These are phyloP conservation scores for Tokudaia muenninki DNA, from an alignment of 2,797 vertebrate genomes.

Conservation along the genomic window DNA sequence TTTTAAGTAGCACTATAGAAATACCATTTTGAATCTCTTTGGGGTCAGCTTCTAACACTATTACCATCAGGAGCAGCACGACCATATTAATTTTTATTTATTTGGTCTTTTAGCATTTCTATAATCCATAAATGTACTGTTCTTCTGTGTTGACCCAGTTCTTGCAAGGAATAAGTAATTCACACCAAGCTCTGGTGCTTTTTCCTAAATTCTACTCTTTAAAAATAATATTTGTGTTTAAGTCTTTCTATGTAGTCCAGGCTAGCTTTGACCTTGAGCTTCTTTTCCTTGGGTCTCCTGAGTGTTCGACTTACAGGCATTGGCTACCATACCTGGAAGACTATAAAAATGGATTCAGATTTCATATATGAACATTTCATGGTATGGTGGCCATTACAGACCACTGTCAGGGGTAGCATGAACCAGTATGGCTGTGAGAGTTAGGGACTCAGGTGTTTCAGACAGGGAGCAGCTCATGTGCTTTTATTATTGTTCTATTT, in stretches of 20 bases:
- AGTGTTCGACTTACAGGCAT: neutral
- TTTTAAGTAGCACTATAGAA: conserved; percentile 18
- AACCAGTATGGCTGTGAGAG: neutral
- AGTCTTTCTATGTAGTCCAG: neutral
- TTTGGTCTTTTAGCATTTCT: neutral
- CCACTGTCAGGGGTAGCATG: neutral
- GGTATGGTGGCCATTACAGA: neutral
- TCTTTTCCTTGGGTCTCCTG: neutral
- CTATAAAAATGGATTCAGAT: neutral
- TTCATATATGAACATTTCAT: neutral
- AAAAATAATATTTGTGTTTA: neutral
- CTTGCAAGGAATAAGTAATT: neutral
- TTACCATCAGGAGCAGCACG: neutral
- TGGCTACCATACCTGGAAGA: neutral
- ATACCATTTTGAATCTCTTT: neutral
- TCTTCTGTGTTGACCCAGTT: neutral
- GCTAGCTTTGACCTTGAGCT: neutral
- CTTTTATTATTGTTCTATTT: neutral
- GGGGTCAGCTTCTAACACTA: conserved; percentile 3
- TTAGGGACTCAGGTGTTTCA: neutral
- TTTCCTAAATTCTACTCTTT: neutral
- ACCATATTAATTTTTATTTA: neutral
- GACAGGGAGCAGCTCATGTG: neutral
- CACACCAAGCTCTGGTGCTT: neutral
- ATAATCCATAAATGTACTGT: neutral